Evolutionary conservation across 2,888 invertebrate genomes (phyloP).

Genomic region (Odontothrips loti): DNA sequence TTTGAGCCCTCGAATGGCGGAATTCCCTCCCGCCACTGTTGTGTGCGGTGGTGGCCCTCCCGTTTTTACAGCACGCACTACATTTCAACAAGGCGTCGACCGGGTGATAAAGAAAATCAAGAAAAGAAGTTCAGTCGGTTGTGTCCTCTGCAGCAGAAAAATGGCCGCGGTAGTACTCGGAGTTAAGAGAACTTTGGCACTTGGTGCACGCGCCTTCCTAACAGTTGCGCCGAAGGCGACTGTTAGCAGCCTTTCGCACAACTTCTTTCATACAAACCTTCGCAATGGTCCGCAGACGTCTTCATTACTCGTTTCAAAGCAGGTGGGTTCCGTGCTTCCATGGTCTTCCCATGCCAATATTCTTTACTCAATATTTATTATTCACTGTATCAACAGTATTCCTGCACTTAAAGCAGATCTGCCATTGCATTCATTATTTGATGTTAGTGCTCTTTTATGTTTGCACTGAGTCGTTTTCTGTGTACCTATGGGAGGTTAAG

Average conservation of each 20-base stretch:
- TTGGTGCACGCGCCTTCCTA: constrained; percentile 34
- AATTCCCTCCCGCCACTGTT: background rate
- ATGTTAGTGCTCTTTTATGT: too few species aligned
- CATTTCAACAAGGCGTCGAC: background rate
- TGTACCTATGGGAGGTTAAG: too few species aligned
- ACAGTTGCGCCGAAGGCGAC: constrained; percentile 33
- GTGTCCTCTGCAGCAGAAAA: constrained; percentile 30
- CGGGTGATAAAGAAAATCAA: background rate
- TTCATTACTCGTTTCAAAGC: background rate
- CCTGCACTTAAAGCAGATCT: too few species aligned
- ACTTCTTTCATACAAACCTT: constrained; percentile 30
- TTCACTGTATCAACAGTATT: too few species aligned
- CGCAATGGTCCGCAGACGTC: constrained; percentile 13
- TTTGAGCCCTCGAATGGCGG: too few species aligned
- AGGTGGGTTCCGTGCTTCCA: background rate
- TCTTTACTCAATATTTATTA: too few species aligned
- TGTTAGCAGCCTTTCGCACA: constrained; percentile 33
- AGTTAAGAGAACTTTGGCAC: constrained; percentile 34
- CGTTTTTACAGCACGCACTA: too few species aligned
- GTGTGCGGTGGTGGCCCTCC: background rate
- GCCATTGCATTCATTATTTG: too few species aligned
- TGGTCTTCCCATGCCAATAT: background rate
- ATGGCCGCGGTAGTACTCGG: constrained; percentile 38
- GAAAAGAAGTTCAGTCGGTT: constrained; percentile 4
- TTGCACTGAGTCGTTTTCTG: too few species aligned